Evolutionary conservation across 37 sponge, comb jelly and placozoan species (phyloP), one percentile per base, ranked within the genome.

Genomic region (Cladorhizidae sp.): DNA sequence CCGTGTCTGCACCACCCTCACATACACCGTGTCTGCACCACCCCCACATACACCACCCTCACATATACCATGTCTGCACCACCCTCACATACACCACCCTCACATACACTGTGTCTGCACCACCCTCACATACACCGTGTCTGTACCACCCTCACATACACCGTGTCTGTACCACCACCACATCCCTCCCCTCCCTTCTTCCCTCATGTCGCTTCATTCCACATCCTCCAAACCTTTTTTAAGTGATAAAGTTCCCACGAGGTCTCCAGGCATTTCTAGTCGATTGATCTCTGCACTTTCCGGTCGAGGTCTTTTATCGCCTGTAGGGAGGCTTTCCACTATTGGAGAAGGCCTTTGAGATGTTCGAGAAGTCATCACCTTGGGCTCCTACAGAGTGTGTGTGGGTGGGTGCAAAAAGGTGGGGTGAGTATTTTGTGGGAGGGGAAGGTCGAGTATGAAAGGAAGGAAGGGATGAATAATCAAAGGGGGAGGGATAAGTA

Each of bases 191-290:
- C 49, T 45, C 49, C 49, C 49, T 45, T 9, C 49, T 45, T 45
- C 49, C 49, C 5, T 12, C 5, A 45, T 45, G 9, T 5, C 49
- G 23, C 22, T 5, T 40, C 23, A 22, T 49, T 59, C 61, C 61
- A 59, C 61, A 17, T 28, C 12, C 49, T 12, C 50, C 33, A 64
- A 57, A 80, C 87, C 87, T 74, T 68, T 87, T 18, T 69, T 73
- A 20, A 87, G 69, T 29, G 49, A 74, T 40, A 87, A 38, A 29
- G 6, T 0, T 31, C 81, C 87, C 65, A 75, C 40, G 36, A 74
- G 73, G 45, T 80, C 80, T 51, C 87, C 87, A 7, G 74, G 75
- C 52, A 63, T 69, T 25, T 75, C 67, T 0, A 65, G 9, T 0
- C 23, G 65, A 61, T 51, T 64, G 68, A 75, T 74, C 15, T 25